Base-by-base conservation (phyloP, 2,888 invertebrate species). In the Phymatocera aterrima region DNA sequence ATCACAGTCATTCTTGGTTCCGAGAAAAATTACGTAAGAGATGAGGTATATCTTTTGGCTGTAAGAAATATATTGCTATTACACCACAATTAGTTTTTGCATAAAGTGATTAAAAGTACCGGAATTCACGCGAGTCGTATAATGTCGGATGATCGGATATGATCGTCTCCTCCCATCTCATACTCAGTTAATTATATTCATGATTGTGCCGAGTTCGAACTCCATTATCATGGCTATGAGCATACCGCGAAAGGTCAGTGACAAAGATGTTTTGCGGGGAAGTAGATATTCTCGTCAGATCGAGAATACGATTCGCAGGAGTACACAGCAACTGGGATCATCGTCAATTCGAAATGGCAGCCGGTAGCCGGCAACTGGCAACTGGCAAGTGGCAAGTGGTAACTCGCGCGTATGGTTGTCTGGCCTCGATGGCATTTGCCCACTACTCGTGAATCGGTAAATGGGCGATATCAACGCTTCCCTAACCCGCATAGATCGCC, bases 241-340 rank as follows among this genome's bases (percentile, higher is more conserved):
- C 8, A 72, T 34, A 48, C 72, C 18, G 72, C 21, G 5, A 72
- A 72, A 72, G 72, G 72, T 72, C 72, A 72, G 48, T 72, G 72
- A 10, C 72, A 72, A 72, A 51, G 72, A 51, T 72, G 51, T 72
- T 72, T 51, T 51, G 51, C 31, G 34, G 28, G 72, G 21, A 72
- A 72, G 72, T 4, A 51, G 34, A 72, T 51, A 51, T 48, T 51
- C 48, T 28, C 12, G 46, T 40, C 12, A 48, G 31, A 4, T 28
- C 15, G 15, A 8, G 68, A 68, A 68, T 68, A 46, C 12, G 28
- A 28, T 57, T 28, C 24, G 10, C 6, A 24, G 68, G 5, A n/a
- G 21, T 43, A 54, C 28, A 68, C 5, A 15, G 28, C 15, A 34
- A 21, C 40, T 43, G 15, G 68, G 24, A 68, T 68, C 43, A 24